Base-by-base conservation (phyloP, 2,888 invertebrate species). In the Agriotes lineatus region DNA sequence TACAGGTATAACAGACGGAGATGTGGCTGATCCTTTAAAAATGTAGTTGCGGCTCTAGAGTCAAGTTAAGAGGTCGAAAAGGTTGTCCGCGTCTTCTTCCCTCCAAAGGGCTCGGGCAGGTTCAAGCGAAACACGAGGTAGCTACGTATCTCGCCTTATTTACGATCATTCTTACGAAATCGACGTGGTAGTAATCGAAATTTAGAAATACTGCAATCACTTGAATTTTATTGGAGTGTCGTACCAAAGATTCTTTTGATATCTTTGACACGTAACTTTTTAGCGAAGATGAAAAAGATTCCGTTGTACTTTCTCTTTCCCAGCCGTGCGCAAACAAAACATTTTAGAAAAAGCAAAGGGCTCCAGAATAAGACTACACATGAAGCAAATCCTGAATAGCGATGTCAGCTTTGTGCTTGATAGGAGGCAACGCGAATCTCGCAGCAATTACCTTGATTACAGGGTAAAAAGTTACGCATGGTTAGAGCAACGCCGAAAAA, bases 21-120 rank as follows among this genome's bases (percentile, higher is more conserved):
- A 77, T 79, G 80, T 79, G 78, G 79, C 78, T 77, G 79, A 80
- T 80, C 80, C 79, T 81, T 82, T 82, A 82, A 81, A 81, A 81
- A 81, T 82, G 81, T 80, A 82, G 81, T 75, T 77, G 76, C 72
- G 74, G 77, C 73, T 73, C 72, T 71, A 54, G 63, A 73, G 67
- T 72, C 66, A 75, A 73, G 67, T 72, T 63, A 75, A 75, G 72
- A 72, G 72, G 73, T 75, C 74, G 75, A 76, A 75, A 74, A 72
- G 72, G 75, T 72, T 72, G 76, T 75, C 75, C 74, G 74, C 75
- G 72, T 77, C 76, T 77, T 73, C 71, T 71, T 78, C 72, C 67
- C 76, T 70, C 76, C 72, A 72, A 67, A 72, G 71, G 74, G 75
- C 71, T 74, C 72, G 74, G 74, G 74, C 74, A 77, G 72, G 75